Evolutionary conservation across 2,113 vertebrate species (phyloP).

Genomic region (Mus spicilegus): DNA sequence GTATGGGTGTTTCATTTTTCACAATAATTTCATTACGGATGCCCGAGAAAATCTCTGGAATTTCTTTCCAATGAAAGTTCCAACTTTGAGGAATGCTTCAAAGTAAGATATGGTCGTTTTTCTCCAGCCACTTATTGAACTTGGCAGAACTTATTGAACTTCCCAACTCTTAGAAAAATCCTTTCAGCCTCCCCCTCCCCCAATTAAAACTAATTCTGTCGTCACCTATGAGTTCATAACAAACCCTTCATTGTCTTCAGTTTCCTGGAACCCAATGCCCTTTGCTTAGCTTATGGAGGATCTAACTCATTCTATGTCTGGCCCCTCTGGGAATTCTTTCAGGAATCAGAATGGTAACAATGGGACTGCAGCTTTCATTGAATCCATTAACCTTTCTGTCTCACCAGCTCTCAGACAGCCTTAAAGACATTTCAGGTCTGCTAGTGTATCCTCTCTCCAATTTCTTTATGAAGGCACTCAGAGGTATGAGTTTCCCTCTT

Average conservation of each 20-base stretch:
- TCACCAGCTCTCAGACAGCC: neutral
- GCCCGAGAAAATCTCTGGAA: neutral
- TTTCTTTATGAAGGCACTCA: too few relatives aligned
- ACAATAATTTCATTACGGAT: neutral
- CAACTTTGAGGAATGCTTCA: neutral
- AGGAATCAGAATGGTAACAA: neutral
- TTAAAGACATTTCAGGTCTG: neutral
- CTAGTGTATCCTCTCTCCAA: too few relatives aligned
- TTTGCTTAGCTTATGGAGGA: neutral
- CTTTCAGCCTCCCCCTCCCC: neutral
- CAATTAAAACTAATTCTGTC: neutral
- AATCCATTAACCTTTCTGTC: neutral
- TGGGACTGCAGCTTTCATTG: neutral
- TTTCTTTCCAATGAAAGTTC: neutral
- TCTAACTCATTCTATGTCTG: neutral
- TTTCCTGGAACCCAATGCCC: neutral
- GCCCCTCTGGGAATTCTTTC: neutral
- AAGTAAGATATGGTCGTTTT: neutral
- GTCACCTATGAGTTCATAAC: neutral
- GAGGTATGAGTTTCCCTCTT: too few relatives aligned
- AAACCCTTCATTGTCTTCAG: neutral
- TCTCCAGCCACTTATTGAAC: neutral
- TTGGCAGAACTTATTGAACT: neutral
- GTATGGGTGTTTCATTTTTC: neutral
- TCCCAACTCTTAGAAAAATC: neutral